Base-by-base conservation (phyloP, 2,797 vertebrate species). In the Typhlichthys subterraneus region DNA sequence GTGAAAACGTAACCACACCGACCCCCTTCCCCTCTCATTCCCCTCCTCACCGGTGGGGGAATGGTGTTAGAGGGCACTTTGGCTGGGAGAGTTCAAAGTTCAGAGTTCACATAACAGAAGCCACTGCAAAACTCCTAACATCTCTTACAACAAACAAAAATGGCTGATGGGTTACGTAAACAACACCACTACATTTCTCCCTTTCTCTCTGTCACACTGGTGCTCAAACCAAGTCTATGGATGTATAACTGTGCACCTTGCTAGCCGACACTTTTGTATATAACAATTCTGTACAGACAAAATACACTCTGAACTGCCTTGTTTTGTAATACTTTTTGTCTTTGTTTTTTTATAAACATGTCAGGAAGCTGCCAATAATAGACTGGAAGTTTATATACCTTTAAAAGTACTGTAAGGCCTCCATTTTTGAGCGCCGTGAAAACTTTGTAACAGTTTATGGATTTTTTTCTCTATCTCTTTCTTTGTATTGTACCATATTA, bases 361-460 rank as follows among this genome's bases (percentile, higher is more conserved):
- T 95, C 94, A 91, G 84, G 88, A 91, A 90, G 94, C 89, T 95
- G 92, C 96, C 95, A 92, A 95, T 95, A 91, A 91, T 94, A 96
- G 96, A 97, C 94, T 98, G 96, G 96, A 97, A 96, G 92, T 95
- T 97, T 97, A 92, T 92, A 96, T 95, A 95, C 94, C 93, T 95
- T 93, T 90, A 87, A 91, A 95, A 96, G 97, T 98, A 97, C 97
- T 98, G 96, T 98, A 97, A 96, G 94, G 93, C 95, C 96, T 98
- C 96, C 85, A 94, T 95, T 97, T 97, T 94, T 93, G 96, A 98
- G 96, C 91, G 94, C 94, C 94, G 92, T 89, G 91, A 90, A 84
- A 84, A 80, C 94, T 95, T 97, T 97, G 95, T 98, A 97, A 96
- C 94, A 93, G 95, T 94, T 94, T 95, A 93, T 96, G 96, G 95